phyloP scores from a whole-genome alignment of 2,888 invertebrate species.

The Molanna angustata region DNA sequence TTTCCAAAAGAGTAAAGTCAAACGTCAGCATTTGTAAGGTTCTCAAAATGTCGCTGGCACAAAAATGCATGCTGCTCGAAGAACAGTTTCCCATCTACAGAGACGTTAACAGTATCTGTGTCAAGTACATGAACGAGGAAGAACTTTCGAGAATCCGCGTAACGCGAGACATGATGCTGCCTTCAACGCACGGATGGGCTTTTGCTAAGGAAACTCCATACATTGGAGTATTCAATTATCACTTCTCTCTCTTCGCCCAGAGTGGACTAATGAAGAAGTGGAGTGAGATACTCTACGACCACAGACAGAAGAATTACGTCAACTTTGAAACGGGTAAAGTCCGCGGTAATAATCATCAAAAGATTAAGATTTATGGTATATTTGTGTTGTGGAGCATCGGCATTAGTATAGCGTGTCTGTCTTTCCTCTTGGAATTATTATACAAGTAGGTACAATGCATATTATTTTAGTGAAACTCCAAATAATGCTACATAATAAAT shows the following conservation, averaged over 20 bases:
- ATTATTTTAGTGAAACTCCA: no score
- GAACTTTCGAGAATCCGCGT: constrained; percentile 20
- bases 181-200: constrained; percentile 27
- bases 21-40: constrained; percentile 23
- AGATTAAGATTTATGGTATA: constrained; percentile 14
- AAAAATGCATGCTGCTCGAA: constrained; percentile 22
- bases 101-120: constrained; percentile 18
- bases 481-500: no score
- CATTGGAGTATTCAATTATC: constrained; percentile 15
- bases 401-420: constrained; percentile 8
- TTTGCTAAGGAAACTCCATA: constrained; percentile 25
- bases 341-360: neutral
- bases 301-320: neutral
- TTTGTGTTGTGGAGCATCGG: constrained; percentile 23
- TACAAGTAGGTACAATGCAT: no score
- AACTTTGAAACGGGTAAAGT: constrained; percentile 6
- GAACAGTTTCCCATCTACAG: constrained; percentile 17
- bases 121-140: neutral
- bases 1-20: constrained; percentile 11
- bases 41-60: constrained; percentile 4
- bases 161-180: constrained; percentile 20
- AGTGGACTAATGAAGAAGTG: constrained; percentile 19
- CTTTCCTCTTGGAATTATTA: constrained; percentile 8
- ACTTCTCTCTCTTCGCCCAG: constrained; percentile 16
- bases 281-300: constrained; percentile 6